These are phyloP conservation scores for Clistopyga incitator DNA, from an alignment of 2,888 invertebrate species.

Conservation along the genomic window DNA sequence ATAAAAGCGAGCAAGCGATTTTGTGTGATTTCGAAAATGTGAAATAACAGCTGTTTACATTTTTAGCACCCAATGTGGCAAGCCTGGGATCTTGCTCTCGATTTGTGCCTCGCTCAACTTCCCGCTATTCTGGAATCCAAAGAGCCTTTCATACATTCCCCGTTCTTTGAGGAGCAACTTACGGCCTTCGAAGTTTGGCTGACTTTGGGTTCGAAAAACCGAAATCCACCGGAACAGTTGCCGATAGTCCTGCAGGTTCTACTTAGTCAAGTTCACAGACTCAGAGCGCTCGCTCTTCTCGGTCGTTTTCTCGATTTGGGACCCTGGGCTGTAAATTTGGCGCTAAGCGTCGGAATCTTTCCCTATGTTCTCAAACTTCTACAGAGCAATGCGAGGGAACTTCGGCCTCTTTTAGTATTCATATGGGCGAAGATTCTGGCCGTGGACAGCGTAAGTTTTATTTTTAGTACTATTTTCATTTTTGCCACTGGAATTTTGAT, in stretches of 20 bases:
- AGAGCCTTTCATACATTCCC: conserved; percentile 90
- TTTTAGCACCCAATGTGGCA: conserved; percentile 95
- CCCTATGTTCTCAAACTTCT: conserved; percentile 98
- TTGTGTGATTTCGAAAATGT: neutral
- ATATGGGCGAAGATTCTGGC: conserved; percentile 99
- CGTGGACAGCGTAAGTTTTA: conserved; percentile 93
- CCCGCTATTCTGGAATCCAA: conserved; percentile 89
- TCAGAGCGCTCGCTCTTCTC: conserved; percentile 96
- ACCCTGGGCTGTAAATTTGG: conserved; percentile 97
- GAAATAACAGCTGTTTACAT: neutral
- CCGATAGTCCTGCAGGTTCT: conserved; percentile 98
- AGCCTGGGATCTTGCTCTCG: conserved; percentile 99
- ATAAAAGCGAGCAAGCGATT: conserved; percentile 40
- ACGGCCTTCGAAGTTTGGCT: conserved; percentile 99
- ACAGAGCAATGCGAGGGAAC: conserved; percentile 96
- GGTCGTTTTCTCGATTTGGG: conserved; percentile 98
- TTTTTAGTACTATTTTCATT: neutral
- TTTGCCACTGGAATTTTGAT: neutral
- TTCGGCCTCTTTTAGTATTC: conserved; percentile 96
- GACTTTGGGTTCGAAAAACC: conserved; percentile 90
- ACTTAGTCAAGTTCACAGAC: conserved; percentile 92
- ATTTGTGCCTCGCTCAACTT: conserved; percentile 96
- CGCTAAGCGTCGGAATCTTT: conserved; percentile 98
- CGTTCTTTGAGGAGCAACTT: conserved; percentile 98
- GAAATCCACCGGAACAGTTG: conserved; percentile 97